Conservation (phyloP, 30 jellyfish, hydroid and myxozoan genomes). For the Hydractinia symbiolongicarpus region DNA sequence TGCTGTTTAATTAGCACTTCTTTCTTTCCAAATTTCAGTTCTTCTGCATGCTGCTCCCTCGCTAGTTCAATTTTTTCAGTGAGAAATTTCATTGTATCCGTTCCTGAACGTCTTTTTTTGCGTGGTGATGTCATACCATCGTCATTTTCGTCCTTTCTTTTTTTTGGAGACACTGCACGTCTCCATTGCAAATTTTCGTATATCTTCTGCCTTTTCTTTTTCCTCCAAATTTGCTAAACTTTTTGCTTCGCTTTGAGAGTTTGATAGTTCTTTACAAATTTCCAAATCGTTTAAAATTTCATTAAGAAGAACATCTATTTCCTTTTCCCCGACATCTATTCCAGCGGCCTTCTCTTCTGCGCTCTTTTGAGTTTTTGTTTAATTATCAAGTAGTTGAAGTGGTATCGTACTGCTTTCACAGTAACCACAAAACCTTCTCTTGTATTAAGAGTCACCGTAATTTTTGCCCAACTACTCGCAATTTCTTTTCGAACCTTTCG, state of each 20-base stretch:
- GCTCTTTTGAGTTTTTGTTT: neutral
- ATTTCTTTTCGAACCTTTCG: no score
- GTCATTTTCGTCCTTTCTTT: neutral
- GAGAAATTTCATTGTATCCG: neutral
- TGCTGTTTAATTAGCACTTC: constrained; percentile 3
- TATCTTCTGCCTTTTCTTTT: constrained; percentile 15
- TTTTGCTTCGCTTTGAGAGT: constrained; percentile 11
- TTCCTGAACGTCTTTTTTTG: constrained; percentile 13
- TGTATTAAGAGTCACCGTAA: no score
- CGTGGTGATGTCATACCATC: constrained; percentile 1
- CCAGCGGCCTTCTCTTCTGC: neutral
- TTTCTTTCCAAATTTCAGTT: neutral
- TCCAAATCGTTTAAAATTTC: neutral
- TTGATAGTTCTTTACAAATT: neutral
- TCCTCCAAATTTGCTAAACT: constrained; percentile 8
- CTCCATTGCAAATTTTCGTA: constrained; percentile 2
- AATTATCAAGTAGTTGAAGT: neutral
- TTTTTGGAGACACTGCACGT: neutral
- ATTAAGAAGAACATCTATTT: neutral
- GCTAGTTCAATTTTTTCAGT: neutral
- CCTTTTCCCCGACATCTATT: neutral
- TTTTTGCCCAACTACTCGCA: no score
- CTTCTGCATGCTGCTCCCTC: neutral
- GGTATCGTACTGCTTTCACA: constrained; percentile 21
- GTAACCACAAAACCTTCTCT: neutral